Conservation (phyloP, 2,113 vertebrate genomes). For the Lepus europaeus region DNA sequence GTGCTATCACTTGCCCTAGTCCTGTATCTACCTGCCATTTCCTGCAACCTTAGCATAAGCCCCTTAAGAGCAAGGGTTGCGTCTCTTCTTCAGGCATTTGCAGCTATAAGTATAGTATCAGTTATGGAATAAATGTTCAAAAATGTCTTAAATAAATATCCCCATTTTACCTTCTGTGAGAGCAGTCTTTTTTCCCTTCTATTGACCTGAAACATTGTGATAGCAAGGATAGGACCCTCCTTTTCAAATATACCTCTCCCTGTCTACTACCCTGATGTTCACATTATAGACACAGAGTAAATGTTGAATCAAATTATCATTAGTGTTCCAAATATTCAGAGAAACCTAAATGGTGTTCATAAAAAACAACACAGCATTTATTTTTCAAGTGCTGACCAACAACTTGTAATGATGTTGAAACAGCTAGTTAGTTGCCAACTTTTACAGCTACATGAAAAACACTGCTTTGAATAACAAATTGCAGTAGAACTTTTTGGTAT, state of each 20-base stretch:
- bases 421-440: conserved; percentile 74
- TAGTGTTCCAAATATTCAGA: conserved; percentile 51
- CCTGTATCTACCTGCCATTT: neutral
- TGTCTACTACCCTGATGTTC: neutral
- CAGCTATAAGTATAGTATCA: neutral
- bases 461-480: conserved; percentile 54
- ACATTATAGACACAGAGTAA: neutral
- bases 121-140: neutral
- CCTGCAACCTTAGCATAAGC: neutral
- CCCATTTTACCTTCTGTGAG: neutral
- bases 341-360: conserved; percentile 62
- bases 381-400: conserved; percentile 41
- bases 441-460: conserved; percentile 21
- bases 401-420: neutral
- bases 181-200: neutral
- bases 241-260: neutral
- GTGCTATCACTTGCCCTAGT: neutral
- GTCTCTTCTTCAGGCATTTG: neutral
- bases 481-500: neutral
- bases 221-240: neutral
- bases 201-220: neutral
- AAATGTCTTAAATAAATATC: neutral
- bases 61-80: neutral
- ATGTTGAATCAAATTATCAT: conserved; percentile 47
- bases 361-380: conserved; percentile 62